phyloP scores from a whole-genome alignment of 1,140 invertebrate genomes.

The Leptinotarsa defecta region DNA sequence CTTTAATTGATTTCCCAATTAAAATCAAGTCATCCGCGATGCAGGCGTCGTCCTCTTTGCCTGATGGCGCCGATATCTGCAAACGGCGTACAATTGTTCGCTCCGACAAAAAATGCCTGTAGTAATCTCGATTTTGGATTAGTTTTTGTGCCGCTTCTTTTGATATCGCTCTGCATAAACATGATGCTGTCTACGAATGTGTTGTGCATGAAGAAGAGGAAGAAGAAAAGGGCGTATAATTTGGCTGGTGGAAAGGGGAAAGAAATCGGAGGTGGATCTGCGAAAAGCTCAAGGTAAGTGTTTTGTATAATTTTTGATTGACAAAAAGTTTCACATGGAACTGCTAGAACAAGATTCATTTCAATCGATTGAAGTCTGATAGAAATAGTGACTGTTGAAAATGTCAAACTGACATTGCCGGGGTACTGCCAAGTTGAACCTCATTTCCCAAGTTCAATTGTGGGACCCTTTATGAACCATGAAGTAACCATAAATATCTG shows the following conservation, averaged over 20 bases:
- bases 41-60: conserved; percentile 5
- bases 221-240: conserved; percentile 44
- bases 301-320: not conserved
- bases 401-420: no score
- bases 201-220: conserved; percentile 48
- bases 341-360: no score
- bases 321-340: no score
- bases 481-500: no score
- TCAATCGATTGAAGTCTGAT: no score
- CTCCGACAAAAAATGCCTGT: not conserved
- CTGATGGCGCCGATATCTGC: conserved; percentile 15
- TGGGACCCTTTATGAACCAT: no score
- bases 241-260: conserved; percentile 21
- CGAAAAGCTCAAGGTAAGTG: not conserved
- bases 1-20: conserved; percentile 27
- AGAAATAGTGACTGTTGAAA: no score
- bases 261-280: not conserved
- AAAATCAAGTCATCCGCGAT: conserved; percentile 18
- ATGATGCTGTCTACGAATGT: conserved; percentile 48
- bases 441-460: no score
- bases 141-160: not conserved
- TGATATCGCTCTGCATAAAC: not conserved
- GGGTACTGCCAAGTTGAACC: no score
- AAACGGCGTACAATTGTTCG: not conserved
- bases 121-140: not conserved